Base-by-base conservation (phyloP, 2,797 vertebrate genomes). In the Poeciliopsis gracilis region DNA sequence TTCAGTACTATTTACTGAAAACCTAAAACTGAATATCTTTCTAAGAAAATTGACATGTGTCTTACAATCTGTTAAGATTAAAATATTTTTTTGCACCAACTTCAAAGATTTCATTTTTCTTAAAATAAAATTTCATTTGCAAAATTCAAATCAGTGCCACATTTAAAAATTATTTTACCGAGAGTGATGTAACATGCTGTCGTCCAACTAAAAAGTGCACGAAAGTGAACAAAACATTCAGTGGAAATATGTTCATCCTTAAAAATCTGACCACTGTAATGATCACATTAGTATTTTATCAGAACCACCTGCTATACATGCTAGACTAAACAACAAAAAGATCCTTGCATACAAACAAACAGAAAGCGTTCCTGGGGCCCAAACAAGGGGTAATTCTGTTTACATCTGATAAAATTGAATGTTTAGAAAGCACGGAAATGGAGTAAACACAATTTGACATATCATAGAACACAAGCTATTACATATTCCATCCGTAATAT, bases 361-460 rank as follows among this genome's bases (percentile, higher is more conserved):
- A 87, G 41, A 76, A 79, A 67, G 75, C 69, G 85, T 73, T 86
- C 81, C 81, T 82, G 74, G 85, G 86, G 69, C 79, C 86, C 80
- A 90, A 93, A 92, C 90, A 94, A 81, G 57, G 28, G 57, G 57
- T 84, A 83, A 90, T 91, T 89, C 78, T 93, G 92, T 93, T 93
- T 93, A 91, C 82, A 83, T 77, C 77, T 86, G 84, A 91, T 92
- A 84, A 77, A 84, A 81, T 84, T 72, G 76, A 67, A 76, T 91
- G 89, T 91, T 90, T 91, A 89, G 79, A 94, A 84, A 89, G 84
- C 59, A 77, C 84, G 80, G 81, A 89, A 92, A 77, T 86, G 86
- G 79, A 73, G 76, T 91, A 91, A 93, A 93, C 88, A 88, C 69
- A 80, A 75, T 83, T 20, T 85, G 83, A 82, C 81, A 78, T 86